Percentiles rank a stretch among this genome's conserved stretches.
Evolutionary conservation across 1,140 invertebrate species (phyloP).

Genomic region (Trinorchestia longiramus): DNA sequence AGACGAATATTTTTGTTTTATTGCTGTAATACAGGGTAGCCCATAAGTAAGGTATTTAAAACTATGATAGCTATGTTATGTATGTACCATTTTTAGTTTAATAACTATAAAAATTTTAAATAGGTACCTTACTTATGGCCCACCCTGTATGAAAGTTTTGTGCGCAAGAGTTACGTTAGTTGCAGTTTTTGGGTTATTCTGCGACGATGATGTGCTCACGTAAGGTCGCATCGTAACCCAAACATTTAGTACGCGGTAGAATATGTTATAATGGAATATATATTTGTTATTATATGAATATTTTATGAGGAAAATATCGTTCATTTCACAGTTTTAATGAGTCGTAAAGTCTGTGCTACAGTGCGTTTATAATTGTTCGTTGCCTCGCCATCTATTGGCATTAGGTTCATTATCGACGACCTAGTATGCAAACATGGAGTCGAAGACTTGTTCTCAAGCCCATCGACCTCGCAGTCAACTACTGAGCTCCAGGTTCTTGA

Average conservation of each 20-base stretch:
- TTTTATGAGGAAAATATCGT: background rate
- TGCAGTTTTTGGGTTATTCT: background rate
- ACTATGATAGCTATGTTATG: too few species aligned
- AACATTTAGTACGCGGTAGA: background rate
- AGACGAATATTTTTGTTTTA: background rate
- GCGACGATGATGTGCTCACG: background rate
- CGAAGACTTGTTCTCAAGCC: too few species aligned
- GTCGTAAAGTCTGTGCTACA: background rate
- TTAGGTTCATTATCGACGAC: too few species aligned
- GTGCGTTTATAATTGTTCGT: background rate
- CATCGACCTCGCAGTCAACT: background rate
- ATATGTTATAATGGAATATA: too few species aligned
- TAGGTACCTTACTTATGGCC: too few species aligned
- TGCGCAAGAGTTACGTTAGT: background rate
- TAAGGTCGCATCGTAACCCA: background rate
- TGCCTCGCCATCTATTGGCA: too few species aligned
- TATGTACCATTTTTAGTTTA: too few species aligned
- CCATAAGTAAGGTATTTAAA: too few species aligned
- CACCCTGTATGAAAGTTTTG: too few species aligned
- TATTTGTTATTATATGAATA: background rate
- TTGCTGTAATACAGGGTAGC: background rate
- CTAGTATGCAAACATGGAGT: too few species aligned
- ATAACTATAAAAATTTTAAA: too few species aligned
- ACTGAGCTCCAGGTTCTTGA: background rate
- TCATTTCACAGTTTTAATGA: background rate